A percentile compares a stretch with the other conserved stretches of the same genome.
phyloP scores from a whole-genome alignment of 1,140 invertebrate genomes.

The Lasioglossum albipes region DNA sequence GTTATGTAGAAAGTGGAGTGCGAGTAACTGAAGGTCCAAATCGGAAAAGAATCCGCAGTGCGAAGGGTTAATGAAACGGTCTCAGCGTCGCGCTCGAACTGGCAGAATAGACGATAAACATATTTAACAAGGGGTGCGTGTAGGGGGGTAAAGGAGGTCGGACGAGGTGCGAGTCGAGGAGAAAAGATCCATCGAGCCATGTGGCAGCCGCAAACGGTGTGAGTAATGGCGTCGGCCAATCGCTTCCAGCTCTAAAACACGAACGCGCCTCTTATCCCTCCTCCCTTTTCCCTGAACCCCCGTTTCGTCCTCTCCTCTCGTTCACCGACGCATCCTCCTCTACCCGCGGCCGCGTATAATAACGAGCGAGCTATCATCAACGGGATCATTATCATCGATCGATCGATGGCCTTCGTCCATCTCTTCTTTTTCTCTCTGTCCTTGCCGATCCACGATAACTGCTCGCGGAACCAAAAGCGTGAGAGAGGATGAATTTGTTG shows the following conservation, averaged over 20 bases:
- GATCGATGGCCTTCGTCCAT: conserved; percentile 49
- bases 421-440: conserved; percentile 10
- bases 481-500: neutral
- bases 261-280: conserved; percentile 56
- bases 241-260: conserved; percentile 69
- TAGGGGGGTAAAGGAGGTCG: neutral
- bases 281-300: conserved; percentile 1
- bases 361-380: conserved; percentile 72
- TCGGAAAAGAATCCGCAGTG: no score
- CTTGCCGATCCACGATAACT: conserved; percentile 27
- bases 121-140: neutral
- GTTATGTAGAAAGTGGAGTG: no score
- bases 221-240: conserved; percentile 73
- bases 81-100: neutral
- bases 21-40: no score
- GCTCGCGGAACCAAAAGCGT: conserved; percentile 15
- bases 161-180: conserved; percentile 30
- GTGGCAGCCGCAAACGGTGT: conserved; percentile 74
- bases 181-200: conserved; percentile 69
- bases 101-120: neutral
- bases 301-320: no score
- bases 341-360: conserved; percentile 42
- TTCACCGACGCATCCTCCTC: neutral
- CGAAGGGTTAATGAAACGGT: no score
- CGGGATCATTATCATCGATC: conserved; percentile 72